A percentile compares a stretch with the other conserved stretches of the same genome.
phyloP scores from a whole-genome alignment of 2,797 vertebrate species.

The Eleutherodactylus coqui region DNA sequence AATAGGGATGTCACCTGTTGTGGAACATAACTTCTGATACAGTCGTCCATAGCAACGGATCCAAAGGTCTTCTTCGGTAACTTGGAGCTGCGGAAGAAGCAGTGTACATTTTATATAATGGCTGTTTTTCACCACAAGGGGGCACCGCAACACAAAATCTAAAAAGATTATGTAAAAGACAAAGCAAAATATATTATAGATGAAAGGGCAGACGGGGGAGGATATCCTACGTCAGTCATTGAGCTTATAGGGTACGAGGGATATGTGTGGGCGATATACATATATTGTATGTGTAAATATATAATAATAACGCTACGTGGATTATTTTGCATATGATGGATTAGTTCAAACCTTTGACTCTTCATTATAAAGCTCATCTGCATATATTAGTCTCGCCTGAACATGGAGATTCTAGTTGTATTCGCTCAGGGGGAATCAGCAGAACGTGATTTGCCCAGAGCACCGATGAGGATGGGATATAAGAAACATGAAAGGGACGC shows the following conservation, averaged over 20 bases:
- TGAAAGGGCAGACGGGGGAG: background rate
- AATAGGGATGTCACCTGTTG: conserved; percentile 84
- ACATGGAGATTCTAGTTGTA: background rate
- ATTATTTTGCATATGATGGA: background rate
- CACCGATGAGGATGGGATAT: background rate
- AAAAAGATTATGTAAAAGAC: background rate
- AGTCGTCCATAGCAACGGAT: conserved; percentile 83
- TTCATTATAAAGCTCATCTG: conserved; percentile 10
- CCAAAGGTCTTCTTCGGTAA: conserved; percentile 86
- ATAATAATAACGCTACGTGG: background rate
- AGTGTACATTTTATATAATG: background rate
- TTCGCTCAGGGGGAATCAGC: background rate
- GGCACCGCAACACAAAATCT: background rate
- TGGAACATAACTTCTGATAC: conserved; percentile 87
- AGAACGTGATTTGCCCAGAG: conserved; percentile 2
- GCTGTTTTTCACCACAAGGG: background rate
- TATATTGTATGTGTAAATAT: too few relatives aligned
- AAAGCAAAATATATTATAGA: background rate
- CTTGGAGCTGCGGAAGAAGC: conserved; percentile 76
- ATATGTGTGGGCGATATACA: background rate
- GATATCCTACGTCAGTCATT: background rate
- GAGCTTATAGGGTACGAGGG: background rate
- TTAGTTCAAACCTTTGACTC: background rate
- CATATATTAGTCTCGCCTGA: conserved; percentile 4
- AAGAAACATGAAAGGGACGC: background rate